Conservation (phyloP, 2,797 vertebrate species). For the Eidolon dupreanum region DNA sequence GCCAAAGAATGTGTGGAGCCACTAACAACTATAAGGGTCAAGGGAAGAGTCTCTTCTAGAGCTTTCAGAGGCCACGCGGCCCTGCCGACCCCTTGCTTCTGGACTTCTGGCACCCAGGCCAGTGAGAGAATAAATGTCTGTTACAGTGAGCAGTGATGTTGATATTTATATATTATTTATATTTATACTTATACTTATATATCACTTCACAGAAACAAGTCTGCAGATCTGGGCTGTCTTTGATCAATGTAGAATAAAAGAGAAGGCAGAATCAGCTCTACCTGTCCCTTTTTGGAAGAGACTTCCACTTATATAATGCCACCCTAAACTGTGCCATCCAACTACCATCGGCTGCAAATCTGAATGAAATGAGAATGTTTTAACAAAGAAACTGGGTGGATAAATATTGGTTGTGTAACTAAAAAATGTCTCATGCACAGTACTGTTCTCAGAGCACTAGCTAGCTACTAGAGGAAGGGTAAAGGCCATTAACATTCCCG, state of each 20-base stretch:
- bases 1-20: neutral
- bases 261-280: neutral
- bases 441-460: neutral
- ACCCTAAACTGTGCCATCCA: neutral
- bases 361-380: constrained; percentile 22
- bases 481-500: neutral
- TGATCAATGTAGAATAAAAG: neutral
- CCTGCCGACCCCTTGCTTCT: neutral
- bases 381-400: neutral
- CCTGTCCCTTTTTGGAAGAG: neutral
- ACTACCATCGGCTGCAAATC: neutral
- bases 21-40: neutral
- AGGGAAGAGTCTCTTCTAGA: neutral
- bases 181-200: neutral
- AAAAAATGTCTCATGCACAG: neutral
- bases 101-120: neutral
- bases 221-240: neutral
- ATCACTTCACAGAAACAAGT: neutral
- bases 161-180: neutral
- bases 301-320: neutral
- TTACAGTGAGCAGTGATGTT: neutral
- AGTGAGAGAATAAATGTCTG: neutral
- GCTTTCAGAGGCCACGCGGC: accelerated
- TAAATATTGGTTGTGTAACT: neutral
- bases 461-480: neutral